Conservation (phyloP, 2,113 vertebrate genomes). For the Benitochromis conjunctus region DNA sequence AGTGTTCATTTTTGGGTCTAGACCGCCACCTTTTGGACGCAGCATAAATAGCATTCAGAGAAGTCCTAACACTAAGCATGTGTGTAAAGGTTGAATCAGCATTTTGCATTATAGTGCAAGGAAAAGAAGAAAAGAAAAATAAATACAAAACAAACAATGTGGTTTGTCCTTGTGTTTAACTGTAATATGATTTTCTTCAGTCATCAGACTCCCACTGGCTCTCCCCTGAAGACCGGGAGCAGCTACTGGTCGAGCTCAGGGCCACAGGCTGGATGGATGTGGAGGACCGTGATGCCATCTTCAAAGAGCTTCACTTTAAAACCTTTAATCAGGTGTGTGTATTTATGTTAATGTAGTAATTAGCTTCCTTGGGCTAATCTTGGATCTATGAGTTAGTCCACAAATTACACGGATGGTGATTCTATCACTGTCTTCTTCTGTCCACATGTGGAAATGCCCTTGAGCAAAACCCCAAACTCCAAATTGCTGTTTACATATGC, state of each 20-base stretch:
- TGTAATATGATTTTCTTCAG: constrained; percentile 52
- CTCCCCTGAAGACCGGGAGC: constrained; percentile 82
- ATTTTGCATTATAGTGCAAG: background rate
- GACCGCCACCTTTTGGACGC: background rate
- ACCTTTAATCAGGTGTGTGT: constrained; percentile 85
- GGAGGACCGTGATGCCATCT: constrained; percentile 86
- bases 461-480: background rate
- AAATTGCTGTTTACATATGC: background rate
- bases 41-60: background rate
- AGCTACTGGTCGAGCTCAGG: constrained; percentile 81
- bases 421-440: background rate
- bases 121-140: background rate
- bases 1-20: background rate
- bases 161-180: background rate
- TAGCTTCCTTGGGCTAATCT: too few relatives aligned
- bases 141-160: background rate
- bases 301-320: constrained; percentile 94
- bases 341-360: background rate
- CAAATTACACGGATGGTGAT: background rate
- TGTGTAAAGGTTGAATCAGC: background rate
- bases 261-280: constrained; percentile 85
- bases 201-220: constrained; percentile 82
- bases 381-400: background rate
- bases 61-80: background rate
- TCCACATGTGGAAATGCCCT: background rate